Base-by-base conservation (phyloP, 2,888 invertebrate genomes). In the Sarcophaga variegata region DNA sequence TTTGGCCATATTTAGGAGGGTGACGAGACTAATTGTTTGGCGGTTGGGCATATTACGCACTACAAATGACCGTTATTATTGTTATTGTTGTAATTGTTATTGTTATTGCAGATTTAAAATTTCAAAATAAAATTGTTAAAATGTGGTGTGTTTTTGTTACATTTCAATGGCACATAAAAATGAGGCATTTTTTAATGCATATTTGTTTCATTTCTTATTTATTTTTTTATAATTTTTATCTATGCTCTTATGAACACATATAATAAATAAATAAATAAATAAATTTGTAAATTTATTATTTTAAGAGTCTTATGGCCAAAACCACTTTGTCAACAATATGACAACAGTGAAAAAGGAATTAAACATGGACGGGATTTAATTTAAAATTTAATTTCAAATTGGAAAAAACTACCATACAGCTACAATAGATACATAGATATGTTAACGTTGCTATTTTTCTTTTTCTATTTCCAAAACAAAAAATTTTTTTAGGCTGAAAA, bases 361-460 rank as follows among this genome's bases (percentile, higher is more conserved):
- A 22, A 25, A 14, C 69, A 62, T 54, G 75, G 82, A 60, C 85
- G 74, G 66, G 83, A 67, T 81, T 60, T 4, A 77, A 54, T 64
- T 66, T 1, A 47, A 69, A 81, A 17, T 54, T 62, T 54, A n/a
- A 63, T 84, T 77, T 54, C 10, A 60, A 60, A 37, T 27, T 69
- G 78, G 60, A 81, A 84, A 86, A 72, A 25, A 20, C 20, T 6
- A 64, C 12, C 22, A 74, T 27, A 60, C 60, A 62, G 10, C 11
- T 12, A 47, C n/a, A n/a, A n/a, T n/a, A n/a, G n/a, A n/a, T n/a
- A n/a, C 12, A 74, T 60, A 54, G n/a, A 63, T 64, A 76, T 54
- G 22, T 81, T 81, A 74, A 84, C 84, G 81, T 84, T 87, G 87
- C 84, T 81, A 81, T 81, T 74, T 49, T 83, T 83, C 37, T 37